Evolutionary conservation across 1,140 invertebrate species (phyloP).

Genomic region (Lepidurus couesii): DNA sequence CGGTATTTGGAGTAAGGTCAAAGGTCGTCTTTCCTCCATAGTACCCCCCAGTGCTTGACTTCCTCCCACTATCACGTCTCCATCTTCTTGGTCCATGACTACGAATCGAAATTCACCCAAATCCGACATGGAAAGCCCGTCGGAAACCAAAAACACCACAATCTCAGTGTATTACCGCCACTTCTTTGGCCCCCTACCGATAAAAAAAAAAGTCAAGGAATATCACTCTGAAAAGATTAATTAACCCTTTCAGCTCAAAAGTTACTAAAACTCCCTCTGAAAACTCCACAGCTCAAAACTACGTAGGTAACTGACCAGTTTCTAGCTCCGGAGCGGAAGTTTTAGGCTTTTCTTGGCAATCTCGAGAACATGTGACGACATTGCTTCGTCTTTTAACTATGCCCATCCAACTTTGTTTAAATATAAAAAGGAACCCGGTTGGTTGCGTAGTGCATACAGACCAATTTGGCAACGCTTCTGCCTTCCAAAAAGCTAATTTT

Average conservation of each 20-base stretch:
- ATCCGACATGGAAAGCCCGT: not conserved
- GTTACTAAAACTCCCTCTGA: not conserved
- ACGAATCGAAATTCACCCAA: conserved; percentile 7
- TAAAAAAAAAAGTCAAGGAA: not conserved
- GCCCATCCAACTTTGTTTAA: conserved; percentile 14
- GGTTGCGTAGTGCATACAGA: not conserved
- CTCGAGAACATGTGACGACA: not conserved
- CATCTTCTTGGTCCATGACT: conserved; percentile 33
- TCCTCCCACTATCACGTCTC: conserved; percentile 28
- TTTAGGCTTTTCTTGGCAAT: conserved; percentile 11
- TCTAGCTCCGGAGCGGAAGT: conserved; percentile 1
- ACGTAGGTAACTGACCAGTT: not conserved
- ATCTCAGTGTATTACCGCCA: not conserved
- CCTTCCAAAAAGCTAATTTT: conserved; percentile 4
- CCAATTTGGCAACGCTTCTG: not conserved
- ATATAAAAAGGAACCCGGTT: conserved; percentile 10
- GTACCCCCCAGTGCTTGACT: conserved; percentile 27
- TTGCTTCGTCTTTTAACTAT: conserved; percentile 4
- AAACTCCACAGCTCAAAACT: not conserved
- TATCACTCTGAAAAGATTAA: not conserved
- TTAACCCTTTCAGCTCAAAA: not conserved
- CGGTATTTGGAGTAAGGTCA: conserved; percentile 49
- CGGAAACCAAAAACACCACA: not conserved
- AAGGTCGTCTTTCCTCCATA: conserved; percentile 37
- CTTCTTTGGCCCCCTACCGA: not conserved